A percentile compares a stretch with the other conserved stretches of the same genome.
Evolutionary conservation across 2,888 invertebrate species (phyloP).

Genomic region (Drosophila neotestacea): DNA sequence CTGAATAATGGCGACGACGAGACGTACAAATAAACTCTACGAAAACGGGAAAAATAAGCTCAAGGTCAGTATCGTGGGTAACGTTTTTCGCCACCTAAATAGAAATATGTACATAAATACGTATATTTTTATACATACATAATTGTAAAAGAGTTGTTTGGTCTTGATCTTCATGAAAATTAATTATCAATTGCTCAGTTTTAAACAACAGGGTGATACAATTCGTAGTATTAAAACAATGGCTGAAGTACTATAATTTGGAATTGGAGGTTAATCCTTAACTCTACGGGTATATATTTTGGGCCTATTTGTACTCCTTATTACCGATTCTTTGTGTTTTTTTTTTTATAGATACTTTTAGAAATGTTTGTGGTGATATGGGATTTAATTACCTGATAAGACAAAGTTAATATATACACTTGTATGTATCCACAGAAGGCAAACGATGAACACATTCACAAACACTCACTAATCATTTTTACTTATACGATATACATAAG

Average conservation of each 20-base stretch:
- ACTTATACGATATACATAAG: neutral
- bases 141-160: conserved; percentile 8
- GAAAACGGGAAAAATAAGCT: conserved; percentile 74
- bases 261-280: too few species aligned
- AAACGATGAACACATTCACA: neutral
- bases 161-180: conserved; percentile 48
- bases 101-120: neutral
- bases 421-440: conserved; percentile 10
- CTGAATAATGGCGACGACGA: conserved; percentile 53
- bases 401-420: neutral
- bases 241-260: too few species aligned
- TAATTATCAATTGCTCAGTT: conserved; percentile 3
- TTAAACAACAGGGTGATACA: neutral
- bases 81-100: conserved; percentile 40
- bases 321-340: too few species aligned
- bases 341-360: neutral
- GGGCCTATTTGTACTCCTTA: too few species aligned
- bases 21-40: conserved; percentile 37
- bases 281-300: too few species aligned
- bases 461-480: conserved; percentile 22
- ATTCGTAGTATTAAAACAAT: neutral
- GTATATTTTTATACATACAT: neutral
- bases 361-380: neutral
- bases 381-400: conserved; percentile 3
- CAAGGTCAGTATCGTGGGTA: conserved; percentile 79